Evolutionary conservation across 2,797 vertebrate species (phyloP).

Genomic region (Alauda arvensis): DNA sequence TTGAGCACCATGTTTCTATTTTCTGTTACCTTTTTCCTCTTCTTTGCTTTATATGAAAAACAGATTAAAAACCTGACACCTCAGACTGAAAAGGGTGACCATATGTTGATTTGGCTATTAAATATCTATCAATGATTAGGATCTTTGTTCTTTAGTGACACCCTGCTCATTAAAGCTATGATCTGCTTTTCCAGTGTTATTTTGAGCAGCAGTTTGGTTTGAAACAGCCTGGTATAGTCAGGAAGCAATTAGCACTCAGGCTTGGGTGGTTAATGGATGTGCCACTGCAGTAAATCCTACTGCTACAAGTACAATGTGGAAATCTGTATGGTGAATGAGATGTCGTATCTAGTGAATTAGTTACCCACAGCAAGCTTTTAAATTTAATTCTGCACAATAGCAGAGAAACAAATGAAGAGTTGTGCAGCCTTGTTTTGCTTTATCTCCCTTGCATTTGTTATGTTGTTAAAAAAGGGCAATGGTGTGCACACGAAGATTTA

Average conservation of each 20-base stretch:
- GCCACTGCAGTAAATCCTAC: not conserved
- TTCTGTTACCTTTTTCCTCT: not conserved
- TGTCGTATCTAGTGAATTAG: not conserved
- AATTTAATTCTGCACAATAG: not conserved
- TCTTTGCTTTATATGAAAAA: not conserved
- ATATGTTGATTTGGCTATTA: not conserved
- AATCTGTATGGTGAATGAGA: not conserved
- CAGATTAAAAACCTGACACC: not conserved
- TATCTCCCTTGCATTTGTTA: not conserved
- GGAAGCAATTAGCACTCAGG: not conserved
- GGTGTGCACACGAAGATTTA: accelerated
- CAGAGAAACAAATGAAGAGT: not conserved
- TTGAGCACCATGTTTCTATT: not conserved
- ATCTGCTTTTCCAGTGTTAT: not conserved
- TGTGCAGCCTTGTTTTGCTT: not conserved
- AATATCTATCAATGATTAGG: not conserved
- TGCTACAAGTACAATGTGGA: not conserved
- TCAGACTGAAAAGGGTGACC: not conserved
- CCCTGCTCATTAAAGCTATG: accelerated
- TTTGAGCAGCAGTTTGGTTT: not conserved
- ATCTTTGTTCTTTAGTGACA: not conserved
- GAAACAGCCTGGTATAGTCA: not conserved
- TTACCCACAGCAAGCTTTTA: not conserved
- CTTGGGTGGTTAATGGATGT: not conserved
- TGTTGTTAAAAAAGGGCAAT: not conserved